Conservation (phyloP, 2,113 vertebrate genomes). For the Phainopepla nitens region DNA sequence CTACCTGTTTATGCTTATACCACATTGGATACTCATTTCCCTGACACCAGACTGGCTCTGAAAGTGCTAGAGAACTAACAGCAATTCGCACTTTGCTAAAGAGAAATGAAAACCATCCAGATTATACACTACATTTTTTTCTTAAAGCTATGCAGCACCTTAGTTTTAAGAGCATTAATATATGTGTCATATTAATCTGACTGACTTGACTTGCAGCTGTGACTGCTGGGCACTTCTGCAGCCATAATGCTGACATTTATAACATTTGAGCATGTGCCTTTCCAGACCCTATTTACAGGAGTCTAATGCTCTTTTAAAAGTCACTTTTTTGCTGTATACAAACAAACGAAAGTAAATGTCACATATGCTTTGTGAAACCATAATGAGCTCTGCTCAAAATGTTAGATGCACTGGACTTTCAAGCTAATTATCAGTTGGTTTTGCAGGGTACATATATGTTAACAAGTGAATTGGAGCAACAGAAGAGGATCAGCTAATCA, state of each 20-base stretch:
- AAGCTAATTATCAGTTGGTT: neutral
- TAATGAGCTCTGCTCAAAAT: neutral
- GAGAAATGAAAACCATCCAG: neutral
- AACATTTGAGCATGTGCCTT: neutral
- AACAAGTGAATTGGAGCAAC: neutral
- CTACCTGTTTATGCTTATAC: fast-evolving
- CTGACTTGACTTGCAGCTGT: neutral
- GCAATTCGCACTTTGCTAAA: neutral
- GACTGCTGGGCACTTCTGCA: neutral
- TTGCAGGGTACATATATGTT: neutral
- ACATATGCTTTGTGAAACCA: neutral
- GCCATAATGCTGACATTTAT: neutral
- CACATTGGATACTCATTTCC: neutral
- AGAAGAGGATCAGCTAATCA: neutral
- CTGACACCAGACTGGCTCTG: neutral
- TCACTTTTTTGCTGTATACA: neutral
- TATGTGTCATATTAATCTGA: neutral
- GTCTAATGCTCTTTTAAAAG: neutral
- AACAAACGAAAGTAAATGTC: conserved; percentile 45
- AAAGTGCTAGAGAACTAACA: neutral
- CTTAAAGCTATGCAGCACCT: neutral
- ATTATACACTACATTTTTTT: neutral
- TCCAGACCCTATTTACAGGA: neutral
- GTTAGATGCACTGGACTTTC: neutral
- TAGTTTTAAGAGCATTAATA: neutral